Evolutionary conservation across 2,113 vertebrate genomes (phyloP), one percentile per base, ranked within the genome.

Genomic region (Corapipo altera): DNA sequence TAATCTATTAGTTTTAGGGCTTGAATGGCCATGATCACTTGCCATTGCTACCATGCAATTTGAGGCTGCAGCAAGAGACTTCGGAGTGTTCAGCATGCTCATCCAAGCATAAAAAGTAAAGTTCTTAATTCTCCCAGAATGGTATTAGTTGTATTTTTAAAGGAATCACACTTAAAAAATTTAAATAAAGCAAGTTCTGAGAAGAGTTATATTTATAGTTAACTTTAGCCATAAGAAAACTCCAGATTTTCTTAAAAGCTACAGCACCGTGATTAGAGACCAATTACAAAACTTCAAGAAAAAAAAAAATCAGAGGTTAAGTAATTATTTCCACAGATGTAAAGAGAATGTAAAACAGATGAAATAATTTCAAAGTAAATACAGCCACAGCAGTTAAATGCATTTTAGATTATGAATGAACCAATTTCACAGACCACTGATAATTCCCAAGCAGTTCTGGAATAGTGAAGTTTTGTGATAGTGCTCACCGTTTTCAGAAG

Each of bases 401-500:
- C 9, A 59, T 27, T 80, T 91, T 20, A 48, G 44, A 44, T 37
- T 67, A 15, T 3, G 4, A 74, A 55, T 2, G 12, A 95, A 48
- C 5, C 16, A 27, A 19, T 64, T 81, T 57, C 80, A 74, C n/a
- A 77, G 66, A 49, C 15, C 9, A 27, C 14, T 20, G 39, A 4
- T 33, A 51, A 32, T 59, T 75, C 59, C 55, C 27, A 65, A 64
- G 19, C 55, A 58, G 48, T 30, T 73, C 75, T 35, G 32, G 6
- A 44, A 46, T 30, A 41, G 22, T 0, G 6, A 41, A 15, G 11
- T 5, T 75, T 20, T 39, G 15, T 28, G 30, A 15, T 6, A 21
- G 39, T 67, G 96, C 96, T 97, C 43, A 97, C 96, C 0, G 17
- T 48, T 65, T 52, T 20, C 33, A 72, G 76, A 64, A 71, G 80